Evolutionary conservation across 2,113 vertebrate genomes (phyloP), one percentile per base, ranked within the genome.

Genomic region (Taxidea taxus): DNA sequence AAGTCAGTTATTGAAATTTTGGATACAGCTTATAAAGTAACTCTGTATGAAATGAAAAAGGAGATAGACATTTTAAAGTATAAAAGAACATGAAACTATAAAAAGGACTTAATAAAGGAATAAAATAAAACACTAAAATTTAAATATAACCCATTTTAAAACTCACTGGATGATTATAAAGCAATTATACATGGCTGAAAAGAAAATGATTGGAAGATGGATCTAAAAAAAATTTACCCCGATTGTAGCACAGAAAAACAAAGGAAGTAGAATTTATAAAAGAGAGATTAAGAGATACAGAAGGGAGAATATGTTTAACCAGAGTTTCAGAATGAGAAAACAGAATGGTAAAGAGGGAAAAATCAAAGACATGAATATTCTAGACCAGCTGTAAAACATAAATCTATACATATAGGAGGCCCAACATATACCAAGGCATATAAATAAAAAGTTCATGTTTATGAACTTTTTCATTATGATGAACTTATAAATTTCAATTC

Each of bases 401-500:
- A 87, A 87, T 87, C 34, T 82, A 87, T 27, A 91, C 31, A n/a
- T 75, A 87, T 2, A 77, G 31, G 31, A 94, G 72, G 29, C 29
- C 37, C 16, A 64, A 74, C 44, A 49, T 37, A 94, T 7, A 85
- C 58, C 42, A 90, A 72, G 37, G 4, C n/a, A 42, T 39, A 10
- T 70, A 90, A 90, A 77, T 84, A 44, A 68, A 85, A 58, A 82
- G 21, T 66, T 60, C 15, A 12, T n/a, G 27, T 62, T 42, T 91
- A n/a, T n/a, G n/a, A n/a, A n/a, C n/a, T n/a, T n/a, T n/a, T n/a
- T n/a, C n/a, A 21, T 90, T 88, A 56, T 13, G 82, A 47, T 70
- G 18, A 85, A 82, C 94, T 82, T 64, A 78, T 29, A 94, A 66
- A 87, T n/a, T n/a, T n/a, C n/a, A n/a, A n/a, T n/a, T n/a, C n/a